phyloP scores from a whole-genome alignment of 2,888 invertebrate genomes.

The Mythimna lalbum region DNA sequence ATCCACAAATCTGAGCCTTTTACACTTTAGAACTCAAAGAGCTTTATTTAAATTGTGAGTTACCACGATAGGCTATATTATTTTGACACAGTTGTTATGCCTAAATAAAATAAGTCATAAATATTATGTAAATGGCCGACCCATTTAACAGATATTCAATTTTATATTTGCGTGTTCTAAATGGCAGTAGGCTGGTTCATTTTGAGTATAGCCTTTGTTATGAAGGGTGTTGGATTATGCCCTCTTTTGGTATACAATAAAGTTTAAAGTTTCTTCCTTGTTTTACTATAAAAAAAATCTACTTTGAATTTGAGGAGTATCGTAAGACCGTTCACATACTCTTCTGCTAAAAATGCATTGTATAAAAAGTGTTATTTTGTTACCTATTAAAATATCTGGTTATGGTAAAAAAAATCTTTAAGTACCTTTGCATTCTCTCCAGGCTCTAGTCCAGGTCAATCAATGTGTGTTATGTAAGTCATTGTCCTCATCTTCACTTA shows the following conservation, averaged over 20 bases:
- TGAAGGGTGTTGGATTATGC: slow-evolving; percentile 4
- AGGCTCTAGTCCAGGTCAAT: neutral
- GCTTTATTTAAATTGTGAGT: slow-evolving; percentile 27
- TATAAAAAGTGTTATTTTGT: neutral
- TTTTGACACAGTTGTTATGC: slow-evolving; percentile 32
- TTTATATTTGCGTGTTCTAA: slow-evolving; percentile 37
- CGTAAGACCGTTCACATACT: neutral
- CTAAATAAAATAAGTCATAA: slow-evolving; percentile 37
- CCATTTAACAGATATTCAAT: slow-evolving; percentile 49
- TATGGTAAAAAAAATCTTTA: neutral
- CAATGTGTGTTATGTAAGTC: too few relatives aligned
- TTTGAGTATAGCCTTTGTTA: slow-evolving; percentile 25
- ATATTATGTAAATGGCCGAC: slow-evolving; percentile 39
- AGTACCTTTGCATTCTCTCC: neutral
- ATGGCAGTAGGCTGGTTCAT: slow-evolving; percentile 28
- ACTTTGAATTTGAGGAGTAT: neutral
- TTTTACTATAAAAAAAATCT: neutral
- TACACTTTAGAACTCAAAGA: slow-evolving; percentile 1
- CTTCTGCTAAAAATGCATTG: neutral
- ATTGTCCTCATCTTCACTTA: too few relatives aligned
- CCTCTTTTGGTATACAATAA: neutral
- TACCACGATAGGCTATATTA: slow-evolving; percentile 17
- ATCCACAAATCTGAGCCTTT: neutral
- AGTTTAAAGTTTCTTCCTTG: too few relatives aligned
- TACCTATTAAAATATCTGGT: neutral